These are phyloP conservation scores for Nematolebias whitei DNA, from an alignment of 2,113 vertebrate genomes.

Conservation along the genomic window DNA sequence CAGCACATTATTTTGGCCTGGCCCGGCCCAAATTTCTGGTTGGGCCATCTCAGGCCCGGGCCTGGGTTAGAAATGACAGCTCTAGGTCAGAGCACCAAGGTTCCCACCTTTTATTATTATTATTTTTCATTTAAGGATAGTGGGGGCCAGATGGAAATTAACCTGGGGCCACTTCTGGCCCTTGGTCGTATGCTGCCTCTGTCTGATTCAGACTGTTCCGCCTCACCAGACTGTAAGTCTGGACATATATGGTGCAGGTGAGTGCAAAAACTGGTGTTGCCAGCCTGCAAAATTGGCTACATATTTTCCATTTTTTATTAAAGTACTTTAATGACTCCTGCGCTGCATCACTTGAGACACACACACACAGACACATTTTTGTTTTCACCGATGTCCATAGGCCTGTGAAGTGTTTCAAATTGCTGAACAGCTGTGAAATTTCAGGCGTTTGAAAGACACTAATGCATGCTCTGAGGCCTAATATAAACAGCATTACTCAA, in stretches of 20 bases:
- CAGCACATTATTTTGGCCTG: too few species aligned
- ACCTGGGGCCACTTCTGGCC: too few species aligned
- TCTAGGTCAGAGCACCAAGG: too few species aligned
- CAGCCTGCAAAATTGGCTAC: slow-evolving; percentile 67
- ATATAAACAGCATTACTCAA: slow-evolving; percentile 80
- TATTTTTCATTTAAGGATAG: too few species aligned
- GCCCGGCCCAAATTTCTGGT: too few species aligned
- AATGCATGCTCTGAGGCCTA: slow-evolving; percentile 76
- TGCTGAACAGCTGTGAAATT: slow-evolving; percentile 49
- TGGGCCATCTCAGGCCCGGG: too few species aligned
- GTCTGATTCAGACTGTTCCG: too few species aligned
- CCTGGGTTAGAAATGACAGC: too few species aligned
- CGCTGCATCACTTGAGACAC: slow-evolving; percentile 54
- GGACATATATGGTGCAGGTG: slow-evolving; percentile 76
- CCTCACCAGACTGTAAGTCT: too few species aligned
- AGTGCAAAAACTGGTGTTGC: slow-evolving; percentile 48
- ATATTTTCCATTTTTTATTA: slow-evolving; percentile 79
- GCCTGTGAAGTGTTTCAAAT: slow-evolving; percentile 76
- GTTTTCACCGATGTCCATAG: slow-evolving; percentile 61
- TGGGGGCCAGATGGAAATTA: too few species aligned
- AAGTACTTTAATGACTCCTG: slow-evolving; percentile 67
- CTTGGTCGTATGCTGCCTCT: too few species aligned
- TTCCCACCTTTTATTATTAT: too few species aligned
- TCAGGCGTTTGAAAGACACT: slow-evolving; percentile 76
- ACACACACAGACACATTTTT: slow-evolving; percentile 8